Evolutionary conservation across 2,888 invertebrate species (phyloP).

Genomic region (Spodoptera littoralis): DNA sequence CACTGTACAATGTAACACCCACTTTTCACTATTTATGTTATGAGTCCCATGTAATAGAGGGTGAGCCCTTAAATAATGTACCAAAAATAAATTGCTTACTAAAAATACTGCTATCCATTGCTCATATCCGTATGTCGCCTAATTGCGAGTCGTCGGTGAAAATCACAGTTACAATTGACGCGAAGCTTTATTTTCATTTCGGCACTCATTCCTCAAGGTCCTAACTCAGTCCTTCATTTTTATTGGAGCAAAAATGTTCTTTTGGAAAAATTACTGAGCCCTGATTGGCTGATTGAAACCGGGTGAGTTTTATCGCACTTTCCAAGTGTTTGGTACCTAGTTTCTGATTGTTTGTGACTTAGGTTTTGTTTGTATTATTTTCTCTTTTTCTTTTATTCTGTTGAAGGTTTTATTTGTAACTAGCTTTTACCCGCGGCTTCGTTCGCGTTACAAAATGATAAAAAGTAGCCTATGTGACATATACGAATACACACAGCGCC

Average conservation of each 20-base stretch:
- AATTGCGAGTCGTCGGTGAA: slow-evolving; percentile 35
- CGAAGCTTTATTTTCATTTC: slow-evolving; percentile 61
- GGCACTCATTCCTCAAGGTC: slow-evolving; percentile 47
- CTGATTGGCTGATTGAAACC: slow-evolving; percentile 32
- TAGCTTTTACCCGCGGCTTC: too few species aligned
- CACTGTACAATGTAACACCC: too few species aligned
- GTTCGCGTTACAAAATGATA: too few species aligned
- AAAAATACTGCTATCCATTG: not conserved
- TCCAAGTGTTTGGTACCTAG: slow-evolving; percentile 17
- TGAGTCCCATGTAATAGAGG: too few species aligned
- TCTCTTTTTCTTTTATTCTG: too few species aligned
- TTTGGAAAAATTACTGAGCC: slow-evolving; percentile 27
- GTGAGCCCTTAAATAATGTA: too few species aligned
- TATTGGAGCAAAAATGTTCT: slow-evolving; percentile 38
- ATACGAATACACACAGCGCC: too few species aligned
- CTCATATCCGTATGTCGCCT: slow-evolving; percentile 25
- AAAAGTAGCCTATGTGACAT: too few species aligned
- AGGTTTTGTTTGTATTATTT: not conserved
- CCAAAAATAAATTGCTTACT: not conserved
- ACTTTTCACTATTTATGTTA: too few species aligned
- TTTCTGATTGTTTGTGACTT: slow-evolving; percentile 5
- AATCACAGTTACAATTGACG: slow-evolving; percentile 57
- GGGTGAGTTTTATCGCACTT: slow-evolving; percentile 42
- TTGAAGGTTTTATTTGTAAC: too few species aligned
- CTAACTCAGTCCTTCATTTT: slow-evolving; percentile 30